Evolutionary conservation across 2,113 vertebrate genomes (phyloP), one percentile per base, ranked within the genome.

Genomic region (Alces alces): DNA sequence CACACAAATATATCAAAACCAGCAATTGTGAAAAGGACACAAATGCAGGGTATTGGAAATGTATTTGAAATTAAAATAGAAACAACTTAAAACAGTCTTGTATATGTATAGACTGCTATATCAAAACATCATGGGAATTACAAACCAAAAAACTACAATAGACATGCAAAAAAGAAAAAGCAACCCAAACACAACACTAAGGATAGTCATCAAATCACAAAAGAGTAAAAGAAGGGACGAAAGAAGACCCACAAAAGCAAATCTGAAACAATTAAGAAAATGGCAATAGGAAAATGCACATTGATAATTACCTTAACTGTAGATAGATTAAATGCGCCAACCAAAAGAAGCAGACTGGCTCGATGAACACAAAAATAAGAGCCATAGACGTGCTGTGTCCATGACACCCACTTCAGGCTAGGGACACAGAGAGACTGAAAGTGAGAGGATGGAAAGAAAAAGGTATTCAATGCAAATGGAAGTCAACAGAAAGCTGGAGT

Each of bases 381-480:
- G 36, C 70, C 39, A 7, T 1, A 27, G 39, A 76, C 27, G 23
- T 27, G 39, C 39, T 27, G 70, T 27, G 39, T 76, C 7, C 39
- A 27, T 7, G 70, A 25, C 23, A 27, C 39, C 23, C 70, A 27
- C 70, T 43, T 14, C 39, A 76, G 39, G 14, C 70, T 15, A 25
- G 39, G 70, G 23, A 27, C 36, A 13, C 66, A 39, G 5, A 25
- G 3, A 43, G 39, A 25, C 12, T 43, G 70, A 7, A 1, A 43
- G 70, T 43, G 3, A 2, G 70, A 27, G 70, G 70, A 2, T 27
- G 23, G 0, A 2, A 76, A 25, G 0, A 2, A 76, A 25, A 76
- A 36, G 23, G 23, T 4, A 4, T 14, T 76, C 23, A 0, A 7
- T 15, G 70, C 39, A 76, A 43, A 43, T 27, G 70, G 70, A 27